Percentiles rank a stretch among this genome's conserved stretches.
phyloP scores from a whole-genome alignment of 2,113 vertebrate genomes.

The Lycaon pictus region DNA sequence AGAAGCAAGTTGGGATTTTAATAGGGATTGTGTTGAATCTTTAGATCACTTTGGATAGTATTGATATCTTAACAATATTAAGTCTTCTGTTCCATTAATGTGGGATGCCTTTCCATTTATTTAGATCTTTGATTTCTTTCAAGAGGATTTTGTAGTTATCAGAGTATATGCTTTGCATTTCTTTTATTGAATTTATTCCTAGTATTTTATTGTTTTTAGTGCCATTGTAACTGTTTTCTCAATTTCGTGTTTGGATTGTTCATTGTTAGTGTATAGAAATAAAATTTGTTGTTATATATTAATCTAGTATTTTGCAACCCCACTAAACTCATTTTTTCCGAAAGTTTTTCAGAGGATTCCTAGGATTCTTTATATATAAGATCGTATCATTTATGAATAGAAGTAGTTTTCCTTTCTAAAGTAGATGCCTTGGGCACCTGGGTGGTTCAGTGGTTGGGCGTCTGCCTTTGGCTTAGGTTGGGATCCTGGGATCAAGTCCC shows the following conservation, averaged over 20 bases:
- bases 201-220: background rate
- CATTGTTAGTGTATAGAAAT: constrained; percentile 20
- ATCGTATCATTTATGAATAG: background rate
- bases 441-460: no score
- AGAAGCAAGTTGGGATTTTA: background rate
- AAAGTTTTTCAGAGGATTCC: background rate
- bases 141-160: background rate
- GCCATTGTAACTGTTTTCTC: background rate
- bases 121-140: background rate
- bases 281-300: background rate
- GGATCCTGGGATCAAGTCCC: no score
- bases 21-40: background rate
- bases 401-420: constrained; percentile 24
- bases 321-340: background rate
- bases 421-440: background rate
- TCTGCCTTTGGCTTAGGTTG: no score
- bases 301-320: background rate
- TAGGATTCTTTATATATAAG: background rate
- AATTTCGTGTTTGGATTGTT: background rate
- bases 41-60: background rate
- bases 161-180: background rate
- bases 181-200: background rate
- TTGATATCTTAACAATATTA: background rate
- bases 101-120: background rate
- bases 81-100: background rate